Base-by-base conservation (phyloP, 2,888 invertebrate genomes). In the Colletes collaris region DNA sequence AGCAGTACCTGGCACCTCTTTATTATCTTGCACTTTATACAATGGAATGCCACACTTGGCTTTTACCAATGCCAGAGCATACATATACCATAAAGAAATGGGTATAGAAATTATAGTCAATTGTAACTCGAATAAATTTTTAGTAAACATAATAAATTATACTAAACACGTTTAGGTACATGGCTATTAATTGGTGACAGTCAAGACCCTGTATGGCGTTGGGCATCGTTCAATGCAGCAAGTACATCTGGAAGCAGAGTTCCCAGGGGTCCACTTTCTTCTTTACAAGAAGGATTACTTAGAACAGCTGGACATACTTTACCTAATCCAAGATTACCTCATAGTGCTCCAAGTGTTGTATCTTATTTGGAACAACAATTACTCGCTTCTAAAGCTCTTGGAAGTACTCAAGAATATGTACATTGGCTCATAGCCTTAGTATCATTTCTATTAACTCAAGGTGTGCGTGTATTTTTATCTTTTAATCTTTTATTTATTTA, bases 31-130 rank as follows among this genome's bases (percentile, higher is more conserved):
- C 63, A 91, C 90, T 19, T 76, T 93, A n/a, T 89, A 97, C 81
- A 95, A 96, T 81, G 97, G 97, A 40, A 95, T 96, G 90, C 98
- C 98, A 0, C 94, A 98, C 90, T 94, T 99, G 82, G 95, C 97
- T n/a, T 94, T 98, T 50, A 96, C 96, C 49, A 97, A 96, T 90
- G 97, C 97, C 37, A 96, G 96, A 91, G 97, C 97, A 2, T 98
- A 97, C 90, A 96, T 97, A 75, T 98, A 96, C 92, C 96, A 96
- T 86, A 94, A 95, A 84, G 96, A 96, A 89, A 94, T 98, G 89
- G 97, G 98, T 96, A 93, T 94, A 93, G 93, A 86, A 64, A 37
- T 70, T 68, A 60, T 68, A 50, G 59, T 46, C 49, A 44, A 53
- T 63, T 59, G 52, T 60, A 11, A 50, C 6, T 50, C 16, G 11